phyloP scores from a whole-genome alignment of 2,888 invertebrate species.

The Tetragonula carbonaria region DNA sequence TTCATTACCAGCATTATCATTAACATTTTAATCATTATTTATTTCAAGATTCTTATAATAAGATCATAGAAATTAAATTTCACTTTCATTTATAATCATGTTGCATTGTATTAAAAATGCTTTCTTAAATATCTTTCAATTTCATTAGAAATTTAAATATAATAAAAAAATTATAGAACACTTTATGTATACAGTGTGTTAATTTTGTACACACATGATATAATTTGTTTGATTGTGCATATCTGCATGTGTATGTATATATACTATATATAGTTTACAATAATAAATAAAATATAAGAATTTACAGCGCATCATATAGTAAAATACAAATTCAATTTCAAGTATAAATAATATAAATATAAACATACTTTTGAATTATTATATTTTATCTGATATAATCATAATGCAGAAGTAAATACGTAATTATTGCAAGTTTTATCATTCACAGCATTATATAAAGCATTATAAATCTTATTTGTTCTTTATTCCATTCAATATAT shows the following conservation, averaged over 20 bases:
- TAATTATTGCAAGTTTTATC: neutral
- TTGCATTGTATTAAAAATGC: constrained; percentile 26
- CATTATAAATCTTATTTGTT: neutral
- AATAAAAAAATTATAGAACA: constrained; percentile 32
- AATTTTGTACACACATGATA: constrained; percentile 8
- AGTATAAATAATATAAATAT: neutral
- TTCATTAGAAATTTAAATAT: constrained; percentile 18
- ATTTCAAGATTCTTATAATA: constrained; percentile 18
- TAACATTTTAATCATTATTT: constrained; percentile 25
- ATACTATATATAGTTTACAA: neutral
- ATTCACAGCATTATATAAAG: neutral
- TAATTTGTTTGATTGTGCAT: constrained; percentile 18
- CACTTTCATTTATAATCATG: constrained; percentile 45
- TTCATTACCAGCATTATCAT: constrained; percentile 36
- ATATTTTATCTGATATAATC: neutral
- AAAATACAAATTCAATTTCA: constrained; percentile 2
- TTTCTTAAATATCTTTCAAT: constrained; percentile 18
- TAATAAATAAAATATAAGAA: neutral
- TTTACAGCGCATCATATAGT: neutral
- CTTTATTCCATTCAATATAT: neutral
- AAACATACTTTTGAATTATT: neutral
- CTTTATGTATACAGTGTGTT: constrained; percentile 16
- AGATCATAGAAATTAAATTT: constrained; percentile 31
- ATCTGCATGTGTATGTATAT: constrained; percentile 21
- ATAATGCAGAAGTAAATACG: neutral